phyloP scores from a whole-genome alignment of 2,113 vertebrate genomes.

The Cynoglossus semilaevis region DNA sequence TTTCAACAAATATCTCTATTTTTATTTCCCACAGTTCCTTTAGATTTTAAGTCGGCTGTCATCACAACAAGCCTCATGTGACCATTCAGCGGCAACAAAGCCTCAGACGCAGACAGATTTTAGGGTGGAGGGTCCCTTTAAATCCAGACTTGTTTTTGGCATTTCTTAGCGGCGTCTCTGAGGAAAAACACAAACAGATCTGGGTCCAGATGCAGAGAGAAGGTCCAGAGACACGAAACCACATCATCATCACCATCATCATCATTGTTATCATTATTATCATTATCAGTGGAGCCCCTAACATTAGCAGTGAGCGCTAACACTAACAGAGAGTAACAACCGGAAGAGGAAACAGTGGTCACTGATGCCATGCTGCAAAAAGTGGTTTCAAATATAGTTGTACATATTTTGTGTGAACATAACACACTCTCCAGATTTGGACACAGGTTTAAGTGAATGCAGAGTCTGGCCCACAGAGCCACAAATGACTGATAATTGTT shows the following conservation, averaged over 20 bases:
- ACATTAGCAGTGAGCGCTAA: slow-evolving; percentile 43
- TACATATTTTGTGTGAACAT: too few relatives aligned
- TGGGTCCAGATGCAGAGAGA: too few relatives aligned
- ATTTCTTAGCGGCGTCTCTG: slow-evolving; percentile 4
- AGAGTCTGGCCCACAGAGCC: slow-evolving; percentile 20
- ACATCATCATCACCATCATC: slow-evolving; percentile 16
- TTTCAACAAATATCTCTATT: neutral
- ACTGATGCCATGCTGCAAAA: slow-evolving; percentile 24
- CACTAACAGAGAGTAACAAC: slow-evolving; percentile 36
- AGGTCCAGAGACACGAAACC: slow-evolving; percentile 32
- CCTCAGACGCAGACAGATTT: neutral
- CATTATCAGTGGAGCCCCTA: too few relatives aligned
- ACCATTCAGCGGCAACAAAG: neutral
- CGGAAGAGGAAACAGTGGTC: slow-evolving; percentile 51
- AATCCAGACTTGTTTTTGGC: slow-evolving; percentile 1
- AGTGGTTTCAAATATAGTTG: too few relatives aligned
- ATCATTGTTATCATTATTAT: too few relatives aligned
- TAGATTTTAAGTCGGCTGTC: neutral
- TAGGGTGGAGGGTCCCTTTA: neutral
- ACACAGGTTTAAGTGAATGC: slow-evolving; percentile 16
- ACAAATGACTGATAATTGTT: slow-evolving; percentile 40
- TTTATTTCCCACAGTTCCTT: neutral
- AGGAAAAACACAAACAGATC: slow-evolving; percentile 15
- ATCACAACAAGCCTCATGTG: neutral
- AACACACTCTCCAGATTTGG: slow-evolving; percentile 6